Base-by-base conservation (phyloP, 2,888 invertebrate genomes). In the Zygaena filipendulae region DNA sequence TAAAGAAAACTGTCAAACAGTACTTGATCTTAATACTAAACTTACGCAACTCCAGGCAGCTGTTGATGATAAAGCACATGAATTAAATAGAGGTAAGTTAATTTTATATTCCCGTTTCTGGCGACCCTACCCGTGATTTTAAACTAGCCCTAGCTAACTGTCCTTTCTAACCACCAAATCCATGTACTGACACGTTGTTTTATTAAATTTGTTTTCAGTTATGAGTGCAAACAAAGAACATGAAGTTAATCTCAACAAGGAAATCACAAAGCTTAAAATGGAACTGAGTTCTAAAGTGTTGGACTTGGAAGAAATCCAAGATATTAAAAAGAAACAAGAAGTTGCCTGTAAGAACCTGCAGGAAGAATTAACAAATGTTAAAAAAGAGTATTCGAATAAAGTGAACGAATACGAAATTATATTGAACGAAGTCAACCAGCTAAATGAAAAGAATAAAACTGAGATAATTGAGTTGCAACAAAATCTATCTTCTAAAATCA, bases 271-370 rank as follows among this genome's bases (percentile, higher is more conserved):
- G 52, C 50, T 81, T 13, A 79, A 72, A 61, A 77, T 74, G 75
- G 81, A 81, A 59, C 60, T 82, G 11, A 84, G 82, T 54, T 71
- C 75, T 34, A 83, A 80, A 70, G 57, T 72, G 34, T 59, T 74
- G 49, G 84, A 84, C 49, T 49, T 82, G 36, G 84, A 84, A 59
- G 72, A 71, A 40, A 42, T 67, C 31, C 63, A 67, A 49, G 82
- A 81, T 38, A 47, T 47, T 3, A 69, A 71, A 40, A 68, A 54
- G 38, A 79, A 71, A 49, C 63, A 68, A 37, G 79, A 80, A 39
- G 35, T 46, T 4, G 39, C 52, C 9, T 66, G 56, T 29, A 68
- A 70, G 44, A 49, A 58, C 25, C 39, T 81, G 25, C 64, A 77
- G 47, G 66, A 68, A 19, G 80, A 81, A 49, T 58, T 79, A 10